Evolutionary conservation across 2,797 vertebrate genomes (phyloP).

Genomic region (Eremophila alpestris): DNA sequence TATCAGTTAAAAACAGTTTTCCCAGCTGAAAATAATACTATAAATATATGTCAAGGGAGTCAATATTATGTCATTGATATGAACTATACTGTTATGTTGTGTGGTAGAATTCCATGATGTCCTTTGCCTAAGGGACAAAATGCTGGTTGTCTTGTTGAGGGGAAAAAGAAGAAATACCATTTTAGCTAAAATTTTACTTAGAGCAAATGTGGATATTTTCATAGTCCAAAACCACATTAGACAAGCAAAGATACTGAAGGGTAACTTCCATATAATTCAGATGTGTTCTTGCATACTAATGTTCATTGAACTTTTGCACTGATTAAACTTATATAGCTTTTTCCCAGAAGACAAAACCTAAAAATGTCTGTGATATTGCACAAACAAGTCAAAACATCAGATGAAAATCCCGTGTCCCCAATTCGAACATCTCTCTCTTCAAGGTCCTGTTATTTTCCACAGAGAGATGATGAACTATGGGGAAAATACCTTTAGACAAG

Average conservation of each 20-base stretch:
- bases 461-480: background rate
- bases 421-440: background rate
- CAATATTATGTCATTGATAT: background rate
- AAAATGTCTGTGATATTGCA: background rate
- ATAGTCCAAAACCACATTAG: background rate
- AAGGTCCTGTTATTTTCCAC: background rate
- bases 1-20: background rate
- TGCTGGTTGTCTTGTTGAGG: background rate
- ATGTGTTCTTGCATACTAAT: background rate
- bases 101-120: background rate
- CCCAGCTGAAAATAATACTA: conserved; percentile 1
- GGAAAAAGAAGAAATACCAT: background rate
- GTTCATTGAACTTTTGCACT: background rate
- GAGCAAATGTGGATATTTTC: background rate
- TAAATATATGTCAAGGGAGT: background rate
- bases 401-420: background rate
- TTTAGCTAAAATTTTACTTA: conserved; percentile 9
- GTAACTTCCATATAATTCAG: background rate
- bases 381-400: background rate
- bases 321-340: background rate
- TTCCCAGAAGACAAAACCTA: background rate
- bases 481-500: background rate
- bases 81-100: background rate
- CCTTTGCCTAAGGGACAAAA: conserved; percentile 29
- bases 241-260: background rate